A percentile compares a stretch with the other conserved stretches of the same genome.
These are phyloP conservation scores for Danio aesculapii DNA, from an alignment of 2,797 vertebrate genomes.

Conservation along the genomic window DNA sequence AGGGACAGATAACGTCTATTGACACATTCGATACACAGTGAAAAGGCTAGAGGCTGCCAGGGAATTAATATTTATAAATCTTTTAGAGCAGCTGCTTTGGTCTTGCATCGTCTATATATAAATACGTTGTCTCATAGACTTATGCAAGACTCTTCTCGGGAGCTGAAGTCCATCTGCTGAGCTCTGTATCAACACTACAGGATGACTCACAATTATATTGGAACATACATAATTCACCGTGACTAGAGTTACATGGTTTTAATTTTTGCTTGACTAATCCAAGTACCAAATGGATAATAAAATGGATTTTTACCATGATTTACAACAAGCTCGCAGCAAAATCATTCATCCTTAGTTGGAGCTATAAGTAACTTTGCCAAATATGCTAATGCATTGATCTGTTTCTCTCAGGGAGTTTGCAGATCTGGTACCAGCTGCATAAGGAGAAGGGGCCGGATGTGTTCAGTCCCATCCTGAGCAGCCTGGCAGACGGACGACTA, in stretches of 20 bases:
- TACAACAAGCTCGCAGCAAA: background rate
- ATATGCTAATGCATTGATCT: constrained; percentile 26
- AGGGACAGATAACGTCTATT: constrained; percentile 34
- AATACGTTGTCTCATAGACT: constrained; percentile 34
- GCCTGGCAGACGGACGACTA: constrained; percentile 82
- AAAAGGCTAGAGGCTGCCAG: constrained; percentile 35
- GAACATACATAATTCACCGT: constrained; percentile 37
- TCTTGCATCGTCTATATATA: constrained; percentile 27
- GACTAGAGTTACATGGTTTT: constrained; percentile 18
- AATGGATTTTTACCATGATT: constrained; percentile 23
- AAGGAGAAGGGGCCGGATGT: constrained; percentile 78
- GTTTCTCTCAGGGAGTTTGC: constrained; percentile 82
- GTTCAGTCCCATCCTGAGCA: constrained; percentile 80
- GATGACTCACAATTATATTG: constrained; percentile 13
- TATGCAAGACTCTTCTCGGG: constrained; percentile 31
- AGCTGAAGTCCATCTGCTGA: constrained; percentile 23
- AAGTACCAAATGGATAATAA: constrained; percentile 19
- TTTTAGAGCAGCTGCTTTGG: constrained; percentile 31
- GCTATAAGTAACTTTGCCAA: constrained; percentile 14
- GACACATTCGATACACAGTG: constrained; percentile 44
- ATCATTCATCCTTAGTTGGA: constrained; percentile 28
- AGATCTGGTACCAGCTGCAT: constrained; percentile 84
- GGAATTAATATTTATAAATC: constrained; percentile 55
- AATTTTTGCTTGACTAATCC: constrained; percentile 21
- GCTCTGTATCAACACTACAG: constrained; percentile 17